A percentile compares a stretch with the other conserved stretches of the same genome.
Evolutionary conservation across 35 echinoderm and acorn worm genomes (phyloP).

Genomic region (Holothuria glaberrima): DNA sequence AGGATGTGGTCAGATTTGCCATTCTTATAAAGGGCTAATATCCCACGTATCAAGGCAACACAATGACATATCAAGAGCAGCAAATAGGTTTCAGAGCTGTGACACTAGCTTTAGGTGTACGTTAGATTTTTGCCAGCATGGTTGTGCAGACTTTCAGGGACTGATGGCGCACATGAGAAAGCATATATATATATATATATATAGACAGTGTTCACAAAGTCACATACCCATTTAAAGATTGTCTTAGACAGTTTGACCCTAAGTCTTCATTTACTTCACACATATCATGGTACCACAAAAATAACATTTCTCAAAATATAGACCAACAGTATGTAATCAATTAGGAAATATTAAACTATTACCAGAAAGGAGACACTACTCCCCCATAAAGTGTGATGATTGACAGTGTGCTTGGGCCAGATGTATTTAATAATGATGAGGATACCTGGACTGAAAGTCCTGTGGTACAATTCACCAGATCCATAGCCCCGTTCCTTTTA

Average conservation of each 20-base stretch:
- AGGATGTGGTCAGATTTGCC: neutral
- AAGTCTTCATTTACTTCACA: constrained; percentile 5
- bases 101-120: neutral
- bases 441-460: neutral
- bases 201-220: neutral
- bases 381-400: too few relatives aligned
- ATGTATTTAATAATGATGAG: too few relatives aligned
- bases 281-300: neutral
- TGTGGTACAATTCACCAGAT: neutral
- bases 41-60: neutral
- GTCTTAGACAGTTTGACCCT: neutral
- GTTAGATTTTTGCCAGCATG: neutral
- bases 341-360: neutral
- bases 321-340: neutral
- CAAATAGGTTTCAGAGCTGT: neutral
- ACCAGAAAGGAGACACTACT: too few relatives aligned
- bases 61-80: neutral
- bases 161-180: neutral
- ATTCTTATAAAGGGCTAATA: constrained; percentile 15
- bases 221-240: neutral
- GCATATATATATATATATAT: too few relatives aligned
- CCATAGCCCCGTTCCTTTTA: neutral
- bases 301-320: neutral
- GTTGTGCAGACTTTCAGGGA: neutral
- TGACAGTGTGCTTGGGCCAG: too few relatives aligned